Conservation (phyloP, 2,113 vertebrate species). For the Fregetta grallaria region DNA sequence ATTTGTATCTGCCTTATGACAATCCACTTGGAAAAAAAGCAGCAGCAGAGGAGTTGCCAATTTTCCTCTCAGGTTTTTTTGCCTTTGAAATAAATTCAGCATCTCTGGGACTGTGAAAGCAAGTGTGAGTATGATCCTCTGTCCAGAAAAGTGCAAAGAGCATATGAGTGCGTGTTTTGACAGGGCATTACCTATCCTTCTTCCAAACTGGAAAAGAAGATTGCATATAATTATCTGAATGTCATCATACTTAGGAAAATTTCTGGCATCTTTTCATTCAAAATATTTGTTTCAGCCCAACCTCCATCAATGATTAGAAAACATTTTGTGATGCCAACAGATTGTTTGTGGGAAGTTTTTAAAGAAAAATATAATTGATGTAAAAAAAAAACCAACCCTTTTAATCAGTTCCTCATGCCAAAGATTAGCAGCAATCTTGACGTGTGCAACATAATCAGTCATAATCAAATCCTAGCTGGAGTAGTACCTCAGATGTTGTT, state of each 20-base stretch:
- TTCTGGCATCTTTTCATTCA: not conserved
- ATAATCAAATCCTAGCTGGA: constrained; percentile 40
- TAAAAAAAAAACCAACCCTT: constrained; percentile 11
- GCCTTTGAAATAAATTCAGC: not conserved
- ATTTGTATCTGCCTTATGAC: not conserved
- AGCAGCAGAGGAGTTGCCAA: not conserved
- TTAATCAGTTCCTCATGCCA: constrained; percentile 74
- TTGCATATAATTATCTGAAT: not conserved
- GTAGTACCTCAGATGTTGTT: constrained; percentile 11
- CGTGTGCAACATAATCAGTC: constrained; percentile 49
- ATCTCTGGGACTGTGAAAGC: not conserved
- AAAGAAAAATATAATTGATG: constrained; percentile 39
- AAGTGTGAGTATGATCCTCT: not conserved
- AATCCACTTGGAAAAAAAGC: not conserved
- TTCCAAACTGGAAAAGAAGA: not conserved
- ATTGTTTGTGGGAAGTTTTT: constrained; percentile 11
- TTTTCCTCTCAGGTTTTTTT: not conserved
- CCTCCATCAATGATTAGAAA: not conserved
- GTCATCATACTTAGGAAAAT: not conserved
- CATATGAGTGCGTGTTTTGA: not conserved
- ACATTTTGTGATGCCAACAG: constrained; percentile 9
- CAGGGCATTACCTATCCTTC: not conserved
- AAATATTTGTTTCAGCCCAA: not conserved
- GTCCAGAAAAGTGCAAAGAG: not conserved
- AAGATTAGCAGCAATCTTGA: constrained; percentile 69